Base-by-base conservation (phyloP, 2,888 invertebrate genomes). In the Drosophila histrio region DNA sequence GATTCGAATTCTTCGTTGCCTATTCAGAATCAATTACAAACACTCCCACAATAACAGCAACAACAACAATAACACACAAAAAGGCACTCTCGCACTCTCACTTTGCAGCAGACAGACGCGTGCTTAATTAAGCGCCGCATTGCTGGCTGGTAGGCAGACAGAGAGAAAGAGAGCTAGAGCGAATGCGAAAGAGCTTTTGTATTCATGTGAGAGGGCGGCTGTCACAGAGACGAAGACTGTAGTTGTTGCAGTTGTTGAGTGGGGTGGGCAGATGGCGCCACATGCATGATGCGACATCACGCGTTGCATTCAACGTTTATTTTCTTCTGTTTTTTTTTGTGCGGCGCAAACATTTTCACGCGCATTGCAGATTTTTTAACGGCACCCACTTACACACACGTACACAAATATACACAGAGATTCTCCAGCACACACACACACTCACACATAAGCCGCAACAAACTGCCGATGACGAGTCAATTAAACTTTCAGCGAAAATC, bases 41-140 rank as follows among this genome's bases (percentile, higher is more conserved):
- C 66, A 77, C 52, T 61, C 50, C 19, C 61, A 15, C 43, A 52
- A 54, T 34, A 61, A 50, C 39, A 52, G 13, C 46, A 39, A 38
- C 24, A 57, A 41, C 44, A 71, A 36, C 36, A 60, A 43, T 32
- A 59, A 39, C 11, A 15, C 17, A 39, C 39, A 21, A 11, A 9
- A 22, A 22, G 47, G 19, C 28, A 8, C 44, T 59, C 53, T 22
- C 41, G 6, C 47, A 38, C 60, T 69, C 60, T 54, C 59, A 47
- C 53, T 61, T 22, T 46, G 68, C 59, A 56, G 50, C 61, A 61
- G 70, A 65, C 72, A 68, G 75, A 72, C 77, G 83, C 75, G 75
- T 80, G 80, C 72, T 81, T 81, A 77, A 81, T 81, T 81, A 81
- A 83, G 75, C 83, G 77, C 80, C 67, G 62, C 80, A 79, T 74